phyloP scores from a whole-genome alignment of 2,113 vertebrate species.

The Leptodactylus fuscus region DNA sequence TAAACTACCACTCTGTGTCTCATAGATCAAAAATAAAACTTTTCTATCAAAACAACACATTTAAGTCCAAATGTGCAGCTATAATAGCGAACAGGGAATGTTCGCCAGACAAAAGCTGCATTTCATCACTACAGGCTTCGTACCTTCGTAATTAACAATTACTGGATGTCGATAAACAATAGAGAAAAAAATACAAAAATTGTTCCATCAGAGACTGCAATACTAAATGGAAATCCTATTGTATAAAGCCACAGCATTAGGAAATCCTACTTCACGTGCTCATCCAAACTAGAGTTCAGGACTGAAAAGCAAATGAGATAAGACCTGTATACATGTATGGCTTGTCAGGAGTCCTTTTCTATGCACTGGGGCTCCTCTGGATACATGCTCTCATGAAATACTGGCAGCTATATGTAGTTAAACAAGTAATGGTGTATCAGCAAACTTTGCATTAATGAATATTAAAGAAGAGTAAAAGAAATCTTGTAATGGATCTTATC shows the following conservation, averaged over 20 bases:
- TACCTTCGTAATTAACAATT: not conserved
- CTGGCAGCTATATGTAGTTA: too few relatives aligned
- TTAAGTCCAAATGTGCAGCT: not conserved
- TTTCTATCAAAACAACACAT: constrained; percentile 25
- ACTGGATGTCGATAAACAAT: too few relatives aligned
- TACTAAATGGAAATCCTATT: not conserved
- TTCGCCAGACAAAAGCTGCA: not conserved
- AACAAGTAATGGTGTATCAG: too few relatives aligned
- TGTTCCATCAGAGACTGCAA: too few relatives aligned
- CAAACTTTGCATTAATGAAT: too few relatives aligned
- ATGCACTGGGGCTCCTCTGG: too few relatives aligned
- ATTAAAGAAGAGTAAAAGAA: too few relatives aligned
- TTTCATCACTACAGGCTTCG: not conserved
- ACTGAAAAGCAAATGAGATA: too few relatives aligned
- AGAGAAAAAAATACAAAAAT: not conserved
- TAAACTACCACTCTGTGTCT: constrained; percentile 26
- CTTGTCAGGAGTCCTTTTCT: too few relatives aligned
- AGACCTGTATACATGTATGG: too few relatives aligned
- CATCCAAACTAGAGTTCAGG: not conserved
- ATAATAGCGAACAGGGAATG: constrained; percentile 1
- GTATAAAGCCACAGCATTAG: not conserved
- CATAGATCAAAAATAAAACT: constrained; percentile 41
- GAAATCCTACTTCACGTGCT: not conserved
- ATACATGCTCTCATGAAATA: too few relatives aligned
- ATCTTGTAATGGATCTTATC: too few relatives aligned